phyloP scores from a whole-genome alignment of 2,113 vertebrate species.

The Ivindomyrus marchei region DNA sequence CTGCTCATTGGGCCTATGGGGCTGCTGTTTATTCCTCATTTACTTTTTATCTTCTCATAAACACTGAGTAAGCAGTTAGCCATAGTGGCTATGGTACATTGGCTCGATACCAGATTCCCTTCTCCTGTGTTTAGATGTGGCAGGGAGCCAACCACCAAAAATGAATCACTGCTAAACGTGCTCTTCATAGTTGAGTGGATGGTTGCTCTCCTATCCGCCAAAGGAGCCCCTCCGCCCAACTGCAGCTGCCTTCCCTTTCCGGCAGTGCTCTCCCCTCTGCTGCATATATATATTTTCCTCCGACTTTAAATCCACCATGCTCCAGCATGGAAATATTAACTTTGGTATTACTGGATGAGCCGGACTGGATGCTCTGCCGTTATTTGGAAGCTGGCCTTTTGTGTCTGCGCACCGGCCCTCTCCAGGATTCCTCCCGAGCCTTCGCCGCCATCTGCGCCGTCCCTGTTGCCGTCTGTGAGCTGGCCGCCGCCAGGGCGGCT shows the following conservation, averaged over 20 bases:
- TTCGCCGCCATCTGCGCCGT: constrained; percentile 96
- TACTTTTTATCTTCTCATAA: constrained; percentile 7
- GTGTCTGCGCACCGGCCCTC: constrained; percentile 80
- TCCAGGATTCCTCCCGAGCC: constrained; percentile 97
- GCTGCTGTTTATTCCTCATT: constrained; percentile 5
- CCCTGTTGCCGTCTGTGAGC: constrained; percentile 88
- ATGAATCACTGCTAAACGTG: constrained; percentile 9
- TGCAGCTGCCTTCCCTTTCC: neutral
- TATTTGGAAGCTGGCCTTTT: constrained; percentile 84
- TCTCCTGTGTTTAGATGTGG: constrained; percentile 1
- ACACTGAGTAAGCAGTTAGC: constrained; percentile 8
- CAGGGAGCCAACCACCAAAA: neutral
- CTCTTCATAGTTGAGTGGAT: neutral
- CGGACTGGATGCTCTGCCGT: constrained; percentile 76
- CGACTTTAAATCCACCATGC: constrained; percentile 52
- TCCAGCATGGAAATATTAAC: constrained; percentile 57
- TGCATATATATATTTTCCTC: neutral
- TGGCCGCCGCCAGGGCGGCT: constrained; percentile 82
- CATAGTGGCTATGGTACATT: neutral
- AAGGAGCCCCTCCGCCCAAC: neutral
- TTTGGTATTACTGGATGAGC: constrained; percentile 63
- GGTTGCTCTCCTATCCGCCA: neutral
- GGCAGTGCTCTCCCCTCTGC: neutral
- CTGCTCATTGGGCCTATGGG: neutral
- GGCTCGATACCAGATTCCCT: neutral